Base-by-base conservation (phyloP, 2,888 invertebrate species). In the Choreutis nemorana region DNA sequence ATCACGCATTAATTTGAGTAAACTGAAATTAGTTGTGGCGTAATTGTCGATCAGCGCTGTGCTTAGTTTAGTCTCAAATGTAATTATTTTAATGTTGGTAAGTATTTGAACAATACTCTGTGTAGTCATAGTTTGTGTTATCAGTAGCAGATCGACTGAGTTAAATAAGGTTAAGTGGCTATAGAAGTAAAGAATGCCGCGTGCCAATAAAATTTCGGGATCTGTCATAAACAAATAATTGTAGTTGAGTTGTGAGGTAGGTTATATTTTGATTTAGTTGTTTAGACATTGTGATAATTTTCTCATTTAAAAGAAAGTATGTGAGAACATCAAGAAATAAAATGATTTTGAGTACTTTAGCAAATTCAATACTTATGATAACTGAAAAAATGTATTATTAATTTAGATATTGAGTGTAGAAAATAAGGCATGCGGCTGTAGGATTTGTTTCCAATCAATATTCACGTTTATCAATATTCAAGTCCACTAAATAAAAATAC, bases 41-140 rank as follows among this genome's bases (percentile, higher is more conserved):
- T 51, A 51, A 53, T 60, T 52, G 57, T 54, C 52, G 53, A 56
- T 59, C 44, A 60, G 68, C 65, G 63, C 70, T 65, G 64, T 63
- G 73, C 66, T 68, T 71, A 65, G 63, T 57, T 61, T 64, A 72
- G 73, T 75, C 71, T 71, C 73, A 67, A 68, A 73, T 66, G 51
- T 65, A 62, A 62, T 60, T 56, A 58, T 51, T 48, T 37, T 51
- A 46, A 52, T 56, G 50, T 55, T 56, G 48, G 50, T 53, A 49
- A 51, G 54, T 46, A 44, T 58, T 57, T 7, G n/a, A 10, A 8
- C 12, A 12, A 10, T 11, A 51, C 44, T 55, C 50, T 46, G 47
- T 57, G 15, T 11, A 11, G 9, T 26, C 25, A 21, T 26, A n/a
- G 9, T 21, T 30, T 21, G 20, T 25, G 12, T 14, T 26, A 22